A percentile compares a stretch with the other conserved stretches of the same genome.
phyloP scores from a whole-genome alignment of 2,797 vertebrate genomes.

The Echiichthys vipera region DNA sequence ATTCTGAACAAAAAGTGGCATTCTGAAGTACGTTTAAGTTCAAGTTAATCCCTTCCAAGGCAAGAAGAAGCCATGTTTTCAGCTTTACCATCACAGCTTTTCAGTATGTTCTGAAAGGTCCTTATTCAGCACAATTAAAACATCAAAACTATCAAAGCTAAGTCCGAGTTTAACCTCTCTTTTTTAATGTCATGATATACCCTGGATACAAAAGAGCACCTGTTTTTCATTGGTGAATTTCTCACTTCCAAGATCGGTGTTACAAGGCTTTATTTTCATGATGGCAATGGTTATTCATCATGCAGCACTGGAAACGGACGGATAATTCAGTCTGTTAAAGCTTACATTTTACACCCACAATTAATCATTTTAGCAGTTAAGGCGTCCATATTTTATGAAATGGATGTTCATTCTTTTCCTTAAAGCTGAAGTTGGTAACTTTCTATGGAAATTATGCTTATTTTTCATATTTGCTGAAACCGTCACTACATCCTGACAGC shows the following conservation, averaged over 20 bases:
- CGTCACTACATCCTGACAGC: too few species aligned
- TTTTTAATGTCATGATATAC: too few species aligned
- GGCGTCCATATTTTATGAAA: not conserved
- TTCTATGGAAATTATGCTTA: too few species aligned
- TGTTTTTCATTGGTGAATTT: too few species aligned
- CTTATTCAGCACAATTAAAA: not conserved
- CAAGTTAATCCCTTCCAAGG: not conserved
- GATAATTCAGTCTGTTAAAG: not conserved
- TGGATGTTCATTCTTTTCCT: not conserved
- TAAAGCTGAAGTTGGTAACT: too few species aligned
- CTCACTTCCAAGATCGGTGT: too few species aligned
- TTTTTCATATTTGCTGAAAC: too few species aligned
- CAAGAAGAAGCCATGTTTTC: not conserved
- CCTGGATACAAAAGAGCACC: too few species aligned
- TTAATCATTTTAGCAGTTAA: not conserved
- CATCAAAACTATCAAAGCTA: too few species aligned
- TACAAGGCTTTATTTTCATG: not conserved
- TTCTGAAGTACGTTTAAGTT: not conserved
- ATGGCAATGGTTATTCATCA: too few species aligned
- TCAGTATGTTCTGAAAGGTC: not conserved
- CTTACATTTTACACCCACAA: not conserved
- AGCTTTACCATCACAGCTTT: not conserved
- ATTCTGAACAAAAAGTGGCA: not conserved
- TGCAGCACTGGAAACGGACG: not conserved
- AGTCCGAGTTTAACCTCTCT: too few species aligned